A percentile compares a stretch with the other conserved stretches of the same genome.
These are phyloP conservation scores for Hypotaenidia philippensis DNA, from an alignment of 2,797 vertebrate genomes.

Conservation along the genomic window DNA sequence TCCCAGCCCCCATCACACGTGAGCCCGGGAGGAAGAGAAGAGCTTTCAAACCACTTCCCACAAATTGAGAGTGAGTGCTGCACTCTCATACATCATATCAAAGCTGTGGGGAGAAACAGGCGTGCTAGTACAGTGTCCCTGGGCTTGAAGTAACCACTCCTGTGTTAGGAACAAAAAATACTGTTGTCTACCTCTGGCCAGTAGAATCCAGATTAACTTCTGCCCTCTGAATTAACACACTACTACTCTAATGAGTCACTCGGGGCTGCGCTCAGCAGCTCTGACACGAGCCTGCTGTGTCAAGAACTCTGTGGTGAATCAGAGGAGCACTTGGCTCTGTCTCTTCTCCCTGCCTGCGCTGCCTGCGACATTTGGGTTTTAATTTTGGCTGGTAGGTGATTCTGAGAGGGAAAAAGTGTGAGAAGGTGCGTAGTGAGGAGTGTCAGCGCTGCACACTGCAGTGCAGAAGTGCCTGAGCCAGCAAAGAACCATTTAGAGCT, in stretches of 20 bases:
- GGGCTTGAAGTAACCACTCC: not conserved
- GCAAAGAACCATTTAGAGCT: not conserved
- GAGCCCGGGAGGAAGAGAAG: constrained; percentile 35
- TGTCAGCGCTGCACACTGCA: rapidly evolving
- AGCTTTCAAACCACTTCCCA: constrained; percentile 42
- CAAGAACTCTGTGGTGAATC: not conserved
- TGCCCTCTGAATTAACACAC: not conserved
- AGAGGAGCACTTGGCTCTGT: not conserved
- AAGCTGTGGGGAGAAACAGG: constrained; percentile 4
- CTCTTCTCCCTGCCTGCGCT: not conserved
- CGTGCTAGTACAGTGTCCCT: not conserved
- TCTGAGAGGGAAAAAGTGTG: not conserved
- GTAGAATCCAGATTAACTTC: not conserved
- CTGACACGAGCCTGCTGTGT: not conserved
- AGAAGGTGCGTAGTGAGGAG: rapidly evolving
- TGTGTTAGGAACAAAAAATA: not conserved
- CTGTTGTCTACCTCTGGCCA: not conserved
- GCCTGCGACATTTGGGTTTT: not conserved
- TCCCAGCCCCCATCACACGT: constrained; percentile 4
- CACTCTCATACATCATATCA: constrained; percentile 22
- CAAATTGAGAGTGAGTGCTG: constrained; percentile 41
- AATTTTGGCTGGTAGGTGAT: not conserved
- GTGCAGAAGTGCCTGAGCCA: not conserved
- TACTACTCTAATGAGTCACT: not conserved
- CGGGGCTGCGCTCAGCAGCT: rapidly evolving